Base-by-base conservation (phyloP, 2,113 vertebrate genomes). In the Gopherus flavomarginatus region DNA sequence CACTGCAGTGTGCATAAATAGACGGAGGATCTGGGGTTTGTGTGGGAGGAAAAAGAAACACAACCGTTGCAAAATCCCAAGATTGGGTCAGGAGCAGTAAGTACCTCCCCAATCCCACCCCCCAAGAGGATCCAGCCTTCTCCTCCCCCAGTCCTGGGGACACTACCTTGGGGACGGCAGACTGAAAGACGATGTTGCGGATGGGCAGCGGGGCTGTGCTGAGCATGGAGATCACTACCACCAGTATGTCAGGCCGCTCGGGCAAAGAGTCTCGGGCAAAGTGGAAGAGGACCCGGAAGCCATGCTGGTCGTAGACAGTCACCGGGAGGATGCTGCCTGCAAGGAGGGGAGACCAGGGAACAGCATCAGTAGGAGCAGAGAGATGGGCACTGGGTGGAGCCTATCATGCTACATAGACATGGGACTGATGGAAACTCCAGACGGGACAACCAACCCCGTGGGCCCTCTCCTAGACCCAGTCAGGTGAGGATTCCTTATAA, bases 171-270 rank as follows among this genome's bases (percentile, higher is more conserved):
- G 99, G 99, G 87, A 99, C 99, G 0, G 99, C 99, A 2, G 99
- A 99, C 98, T 99, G 99, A 97, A 99, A 99, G 93, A 99, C 98
- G 52, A 99, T 99, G 97, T 99, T 99, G 93, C 98, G 98, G 96
- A 99, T 98, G 11, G 99, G 99, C 90, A 98, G 98, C 0, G 99
- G 99, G 2, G 99, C 99, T 0, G 99, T 99, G 90, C 99, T 99
- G 50, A 99, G 97, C 99, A 99, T 99, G 79, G 99, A 99, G 69
- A 99, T 99, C 93, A 99, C 99, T 87, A 99, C 99, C 92, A 99
- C 99, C 49, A 99, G 98, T 89, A 99, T 98, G 0, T 99, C 99
- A 0, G 99, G 98, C 86, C 99, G 98, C 16, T 98, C 98, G 0
- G 99, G 98, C 81, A 99, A 99, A 27, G 98, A 98, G 93, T 99